Conservation (phyloP, 2,888 invertebrate genomes). For the Gerris lacustris region DNA sequence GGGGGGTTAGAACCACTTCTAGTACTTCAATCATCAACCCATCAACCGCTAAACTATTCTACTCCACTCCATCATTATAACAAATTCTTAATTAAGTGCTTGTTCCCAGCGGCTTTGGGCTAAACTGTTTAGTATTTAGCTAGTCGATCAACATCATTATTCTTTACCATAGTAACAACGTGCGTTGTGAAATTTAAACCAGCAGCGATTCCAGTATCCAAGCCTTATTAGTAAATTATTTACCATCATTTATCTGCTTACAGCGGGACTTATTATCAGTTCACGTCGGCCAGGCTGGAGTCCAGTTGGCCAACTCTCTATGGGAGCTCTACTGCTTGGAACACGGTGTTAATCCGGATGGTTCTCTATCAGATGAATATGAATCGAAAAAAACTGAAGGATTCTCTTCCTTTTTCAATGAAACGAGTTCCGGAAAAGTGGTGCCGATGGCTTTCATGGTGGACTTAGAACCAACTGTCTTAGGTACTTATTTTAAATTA, state of each 20-base stretch:
- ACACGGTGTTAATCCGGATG: slow-evolving; percentile 4
- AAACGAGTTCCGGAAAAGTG: slow-evolving; percentile 15
- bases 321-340: slow-evolving; percentile 20
- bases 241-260: background rate
- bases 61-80: no score
- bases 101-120: no score
- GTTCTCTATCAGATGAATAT: background rate
- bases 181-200: no score
- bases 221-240: no score
- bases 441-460: slow-evolving; percentile 21
- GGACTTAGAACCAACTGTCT: slow-evolving; percentile 21
- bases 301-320: slow-evolving; percentile 21
- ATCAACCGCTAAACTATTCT: no score
- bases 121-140: no score
- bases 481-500: slow-evolving; percentile 5
- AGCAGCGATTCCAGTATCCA: no score
- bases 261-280: slow-evolving; percentile 25
- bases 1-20: no score
- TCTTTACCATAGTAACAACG: no score
- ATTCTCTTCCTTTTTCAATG: slow-evolving; percentile 18
- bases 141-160: no score
- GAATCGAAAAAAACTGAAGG: background rate
- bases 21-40: no score
- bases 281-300: slow-evolving; percentile 25
- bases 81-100: no score